These are phyloP conservation scores for Peromyscus attwateri DNA, from an alignment of 2,797 vertebrate species.

Conservation along the genomic window DNA sequence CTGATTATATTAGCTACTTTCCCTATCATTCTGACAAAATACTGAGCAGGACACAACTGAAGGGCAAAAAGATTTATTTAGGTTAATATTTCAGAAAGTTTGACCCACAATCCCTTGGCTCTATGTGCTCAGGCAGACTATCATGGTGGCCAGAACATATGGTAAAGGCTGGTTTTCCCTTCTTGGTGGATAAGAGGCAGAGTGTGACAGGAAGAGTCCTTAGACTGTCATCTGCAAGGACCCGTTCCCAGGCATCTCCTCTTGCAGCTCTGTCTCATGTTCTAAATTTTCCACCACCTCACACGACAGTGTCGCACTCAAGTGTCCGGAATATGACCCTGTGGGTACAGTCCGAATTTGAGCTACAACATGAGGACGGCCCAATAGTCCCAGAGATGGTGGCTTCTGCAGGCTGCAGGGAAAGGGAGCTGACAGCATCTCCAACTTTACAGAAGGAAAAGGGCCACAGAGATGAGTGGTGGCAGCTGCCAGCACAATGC, in stretches of 20 bases:
- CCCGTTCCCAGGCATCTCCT: neutral
- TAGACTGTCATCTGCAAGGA: neutral
- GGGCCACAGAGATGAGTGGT: no score
- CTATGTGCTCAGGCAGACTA: neutral
- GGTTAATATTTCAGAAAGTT: neutral
- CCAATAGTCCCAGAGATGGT: neutral
- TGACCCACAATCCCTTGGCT: neutral
- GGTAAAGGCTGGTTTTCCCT: neutral
- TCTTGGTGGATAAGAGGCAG: neutral
- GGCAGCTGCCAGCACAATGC: neutral
- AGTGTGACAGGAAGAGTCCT: neutral
- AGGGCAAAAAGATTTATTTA: neutral
- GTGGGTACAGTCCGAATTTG: no score
- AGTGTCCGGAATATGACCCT: neutral
- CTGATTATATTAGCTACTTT: no score
- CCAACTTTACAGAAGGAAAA: neutral
- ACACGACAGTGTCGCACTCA: no score
- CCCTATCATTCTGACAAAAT: neutral
- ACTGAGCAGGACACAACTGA: neutral
- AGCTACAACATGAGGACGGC: neutral
- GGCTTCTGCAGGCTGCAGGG: neutral
- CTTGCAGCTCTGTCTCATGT: neutral
- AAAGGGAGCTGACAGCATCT: neutral
- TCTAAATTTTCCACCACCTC: neutral
- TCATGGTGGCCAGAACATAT: neutral